phyloP scores from a whole-genome alignment of 1,140 invertebrate genomes.

The Diorhabda carinulata region DNA sequence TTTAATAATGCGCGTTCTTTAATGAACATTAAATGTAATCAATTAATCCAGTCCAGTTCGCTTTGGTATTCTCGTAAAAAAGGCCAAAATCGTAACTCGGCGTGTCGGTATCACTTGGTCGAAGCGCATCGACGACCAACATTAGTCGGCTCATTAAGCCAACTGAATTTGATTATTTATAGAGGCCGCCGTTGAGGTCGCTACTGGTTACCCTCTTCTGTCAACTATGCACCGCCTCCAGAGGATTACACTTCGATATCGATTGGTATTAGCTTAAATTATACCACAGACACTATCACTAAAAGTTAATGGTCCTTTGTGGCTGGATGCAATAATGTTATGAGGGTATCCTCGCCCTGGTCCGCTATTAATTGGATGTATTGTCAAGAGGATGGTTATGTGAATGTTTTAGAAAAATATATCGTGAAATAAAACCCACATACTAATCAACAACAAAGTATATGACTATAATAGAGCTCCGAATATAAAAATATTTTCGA shows the following conservation, averaged over 20 bases:
- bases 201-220: constrained; percentile 28
- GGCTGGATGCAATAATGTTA: constrained; percentile 29
- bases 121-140: constrained; percentile 3
- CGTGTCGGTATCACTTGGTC: background rate
- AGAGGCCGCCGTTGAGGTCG: constrained; percentile 24
- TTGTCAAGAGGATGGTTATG: constrained; percentile 20
- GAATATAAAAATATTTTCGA: no score
- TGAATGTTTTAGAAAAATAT: constrained; percentile 5
- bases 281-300: constrained; percentile 27
- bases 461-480: no score
- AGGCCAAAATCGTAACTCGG: background rate
- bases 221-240: constrained; percentile 22
- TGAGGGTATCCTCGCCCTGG: constrained; percentile 23
- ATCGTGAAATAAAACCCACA: no score
- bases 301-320: constrained; percentile 34
- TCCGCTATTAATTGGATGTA: constrained; percentile 28
- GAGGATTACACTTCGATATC: constrained; percentile 28
- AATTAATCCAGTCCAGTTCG: background rate
- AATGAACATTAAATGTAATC: background rate
- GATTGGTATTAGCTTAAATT: constrained; percentile 29
- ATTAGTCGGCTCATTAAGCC: constrained; percentile 28
- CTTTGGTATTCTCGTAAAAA: background rate
- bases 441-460: no score
- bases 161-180: constrained; percentile 27
- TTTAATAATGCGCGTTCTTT: background rate